Percentiles rank a stretch among this genome's conserved stretches.
These are phyloP conservation scores for Oceanodroma leucorhoa DNA, from an alignment of 2,797 vertebrate species.

Conservation along the genomic window DNA sequence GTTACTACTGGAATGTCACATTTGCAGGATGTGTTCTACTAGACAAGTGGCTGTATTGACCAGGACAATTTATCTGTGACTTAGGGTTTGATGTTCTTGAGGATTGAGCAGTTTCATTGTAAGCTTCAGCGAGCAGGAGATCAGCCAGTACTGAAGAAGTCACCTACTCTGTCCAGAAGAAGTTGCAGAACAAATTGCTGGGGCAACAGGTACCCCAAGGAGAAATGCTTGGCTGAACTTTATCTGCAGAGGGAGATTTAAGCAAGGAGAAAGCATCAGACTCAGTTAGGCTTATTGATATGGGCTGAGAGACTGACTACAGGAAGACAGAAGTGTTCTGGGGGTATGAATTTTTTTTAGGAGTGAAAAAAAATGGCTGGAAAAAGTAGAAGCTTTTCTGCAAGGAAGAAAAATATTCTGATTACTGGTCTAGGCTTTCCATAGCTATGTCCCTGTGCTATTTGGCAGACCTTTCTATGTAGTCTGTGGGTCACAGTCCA, in stretches of 20 bases:
- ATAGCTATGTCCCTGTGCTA: background rate
- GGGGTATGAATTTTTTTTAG: accelerated
- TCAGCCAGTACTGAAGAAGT: background rate
- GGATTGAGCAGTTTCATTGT: background rate
- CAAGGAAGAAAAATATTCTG: background rate
- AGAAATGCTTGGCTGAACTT: background rate
- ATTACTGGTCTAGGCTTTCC: background rate
- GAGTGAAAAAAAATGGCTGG: background rate
- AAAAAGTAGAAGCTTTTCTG: background rate
- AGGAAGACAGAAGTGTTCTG: background rate
- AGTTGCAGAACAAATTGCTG: background rate
- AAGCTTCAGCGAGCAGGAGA: background rate
- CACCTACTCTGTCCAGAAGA: background rate
- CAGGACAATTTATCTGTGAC: background rate
- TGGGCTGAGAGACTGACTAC: background rate
- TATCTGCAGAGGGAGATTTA: background rate
- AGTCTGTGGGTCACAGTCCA: background rate
- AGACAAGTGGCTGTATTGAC: background rate
- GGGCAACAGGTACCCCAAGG: background rate
- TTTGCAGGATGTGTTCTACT: background rate
- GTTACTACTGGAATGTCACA: background rate
- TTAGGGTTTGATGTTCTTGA: background rate
- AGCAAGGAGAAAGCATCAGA: background rate
- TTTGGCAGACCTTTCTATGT: background rate
- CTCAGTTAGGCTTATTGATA: background rate